Evolutionary conservation across 2,113 vertebrate genomes (phyloP), one percentile per base, ranked within the genome.

Genomic region (Zapus hudsonius): DNA sequence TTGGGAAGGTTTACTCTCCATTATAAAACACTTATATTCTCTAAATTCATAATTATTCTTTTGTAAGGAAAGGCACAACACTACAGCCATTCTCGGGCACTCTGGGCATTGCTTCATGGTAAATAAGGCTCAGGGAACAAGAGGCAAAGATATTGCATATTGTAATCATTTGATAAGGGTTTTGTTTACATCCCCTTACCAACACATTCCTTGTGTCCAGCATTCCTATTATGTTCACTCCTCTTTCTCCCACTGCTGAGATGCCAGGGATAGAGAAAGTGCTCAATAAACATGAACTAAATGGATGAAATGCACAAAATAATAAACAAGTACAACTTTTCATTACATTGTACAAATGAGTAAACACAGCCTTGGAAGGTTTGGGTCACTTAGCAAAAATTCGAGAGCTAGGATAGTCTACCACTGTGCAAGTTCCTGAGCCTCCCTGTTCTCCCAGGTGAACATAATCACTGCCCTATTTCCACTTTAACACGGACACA

Each of bases 11-110:
- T 92, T 86, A 74, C 12, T 89, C 40, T 63, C 31, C 75, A 38
- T 67, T 91, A 76, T 36, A 89, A 94, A 86, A 79, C 12, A 90
- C 33, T 38, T 85, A 40, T 36, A 40, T 72, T 55, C 52, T 38
- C 36, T 52, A 61, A 81, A 0, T 13, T 73, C 40, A 55, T 22
- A 31, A 25, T 40, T 67, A 42, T 63, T 67, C 81, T 61, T 40
- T 19, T 67, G 0, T 23, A 74, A 88, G 16, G 17, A 22, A 79
- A 81, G 13, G 17, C 11, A 79, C n/a, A 27, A 4, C 6, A 9
- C 10, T 20, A 0, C 8, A 80, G 44, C 40, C 33, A n/a, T 74
- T 29, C 33, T 59, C 16, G 61, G 29, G 4, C 33, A 6, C 29
- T 88, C 19, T 33, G 20, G 36, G 17, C 27, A 29, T 29, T 72